These are phyloP conservation scores for Eupithecia dodoneata DNA, from an alignment of 2,888 invertebrate species.

Conservation along the genomic window DNA sequence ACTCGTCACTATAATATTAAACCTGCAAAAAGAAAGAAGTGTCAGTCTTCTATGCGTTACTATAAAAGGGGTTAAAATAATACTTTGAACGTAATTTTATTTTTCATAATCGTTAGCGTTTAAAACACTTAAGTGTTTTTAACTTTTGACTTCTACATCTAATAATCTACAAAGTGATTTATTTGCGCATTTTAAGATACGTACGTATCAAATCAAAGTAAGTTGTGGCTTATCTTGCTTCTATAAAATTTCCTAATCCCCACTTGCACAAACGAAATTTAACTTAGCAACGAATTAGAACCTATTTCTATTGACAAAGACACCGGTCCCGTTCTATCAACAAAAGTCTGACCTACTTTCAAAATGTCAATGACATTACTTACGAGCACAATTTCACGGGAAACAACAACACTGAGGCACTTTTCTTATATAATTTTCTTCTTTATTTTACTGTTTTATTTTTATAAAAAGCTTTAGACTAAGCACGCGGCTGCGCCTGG, in stretches of 20 bases:
- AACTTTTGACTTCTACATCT: not conserved
- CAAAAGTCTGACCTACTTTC: constrained; percentile 65
- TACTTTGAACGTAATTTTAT: not conserved
- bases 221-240: not conserved
- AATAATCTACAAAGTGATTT: not conserved
- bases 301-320: constrained; percentile 46
- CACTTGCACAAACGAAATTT: not conserved
- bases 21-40: constrained; percentile 26
- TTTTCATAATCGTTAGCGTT: not conserved
- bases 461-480: constrained; percentile 40
- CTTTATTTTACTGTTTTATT: constrained; percentile 42
- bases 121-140: not conserved
- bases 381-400: constrained; percentile 46
- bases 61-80: not conserved
- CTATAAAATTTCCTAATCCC: not conserved
- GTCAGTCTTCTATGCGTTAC: not conserved
- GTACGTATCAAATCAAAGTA: not conserved
- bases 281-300: not conserved
- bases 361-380: constrained; percentile 63
- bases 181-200: not conserved
- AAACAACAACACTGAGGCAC: constrained; percentile 48
- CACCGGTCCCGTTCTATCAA: constrained; percentile 51
- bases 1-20: constrained; percentile 5
- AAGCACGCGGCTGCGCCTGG: constrained; percentile 69
- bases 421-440: constrained; percentile 41